phyloP scores from a whole-genome alignment of 2,888 invertebrate genomes.

The Leptopilina myrica region DNA sequence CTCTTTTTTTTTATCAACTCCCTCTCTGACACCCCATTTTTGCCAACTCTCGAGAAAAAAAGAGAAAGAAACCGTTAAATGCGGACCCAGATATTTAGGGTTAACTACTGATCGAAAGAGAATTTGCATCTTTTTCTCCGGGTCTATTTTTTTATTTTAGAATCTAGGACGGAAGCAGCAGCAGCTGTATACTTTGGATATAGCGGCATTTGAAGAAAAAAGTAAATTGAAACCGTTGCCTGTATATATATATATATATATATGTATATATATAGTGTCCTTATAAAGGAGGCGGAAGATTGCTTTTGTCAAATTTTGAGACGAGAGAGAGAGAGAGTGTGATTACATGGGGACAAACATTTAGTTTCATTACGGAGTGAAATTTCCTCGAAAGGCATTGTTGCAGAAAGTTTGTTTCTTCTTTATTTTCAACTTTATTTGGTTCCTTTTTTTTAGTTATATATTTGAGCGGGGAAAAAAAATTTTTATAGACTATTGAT shows the following conservation, averaged over 20 bases:
- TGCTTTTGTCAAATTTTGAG: slow-evolving; percentile 31
- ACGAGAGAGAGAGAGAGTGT: background rate
- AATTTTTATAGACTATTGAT: too few species aligned
- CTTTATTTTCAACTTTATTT: too few species aligned
- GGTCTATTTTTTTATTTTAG: slow-evolving; percentile 53
- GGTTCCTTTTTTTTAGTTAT: background rate
- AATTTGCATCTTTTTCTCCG: slow-evolving; percentile 68
- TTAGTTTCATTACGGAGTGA: background rate
- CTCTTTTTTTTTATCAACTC: slow-evolving; percentile 50
- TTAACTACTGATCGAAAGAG: slow-evolving; percentile 56
- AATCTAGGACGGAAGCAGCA: slow-evolving; percentile 69
- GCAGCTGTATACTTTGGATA: slow-evolving; percentile 56
- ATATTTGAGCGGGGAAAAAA: too few species aligned
- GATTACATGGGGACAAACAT: background rate
- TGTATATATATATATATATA: too few species aligned
- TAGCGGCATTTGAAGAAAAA: slow-evolving; percentile 38
- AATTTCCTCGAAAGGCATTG: too few species aligned
- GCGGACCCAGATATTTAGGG: slow-evolving; percentile 64
- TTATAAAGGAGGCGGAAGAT: slow-evolving; percentile 26
- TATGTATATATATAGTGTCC: background rate
- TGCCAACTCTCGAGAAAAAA: slow-evolving; percentile 51
- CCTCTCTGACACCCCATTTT: slow-evolving; percentile 49
- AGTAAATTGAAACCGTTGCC: slow-evolving; percentile 41
- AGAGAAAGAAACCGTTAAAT: slow-evolving; percentile 62
- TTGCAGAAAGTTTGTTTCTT: too few species aligned